A percentile compares a stretch with the other conserved stretches of the same genome.
Conservation (phyloP, 2,797 vertebrate genomes). For the Protosalanx chinensis region DNA sequence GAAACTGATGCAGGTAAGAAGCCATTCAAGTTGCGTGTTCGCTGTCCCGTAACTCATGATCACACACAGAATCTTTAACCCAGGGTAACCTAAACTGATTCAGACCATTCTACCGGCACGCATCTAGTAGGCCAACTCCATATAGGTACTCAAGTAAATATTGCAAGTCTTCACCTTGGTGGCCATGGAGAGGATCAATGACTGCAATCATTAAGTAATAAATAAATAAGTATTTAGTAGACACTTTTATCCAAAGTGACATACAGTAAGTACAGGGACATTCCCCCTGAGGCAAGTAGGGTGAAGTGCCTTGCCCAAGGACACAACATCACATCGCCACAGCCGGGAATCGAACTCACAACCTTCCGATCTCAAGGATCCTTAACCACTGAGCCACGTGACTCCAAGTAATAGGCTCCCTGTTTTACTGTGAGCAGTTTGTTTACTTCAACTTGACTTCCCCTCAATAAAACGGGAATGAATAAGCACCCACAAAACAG, state of each 20-base stretch:
- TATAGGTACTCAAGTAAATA: background rate
- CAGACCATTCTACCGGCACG: background rate
- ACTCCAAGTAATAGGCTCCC: conserved; percentile 36
- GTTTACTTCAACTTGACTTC: conserved; percentile 34
- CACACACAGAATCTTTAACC: background rate
- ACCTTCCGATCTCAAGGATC: too few species aligned
- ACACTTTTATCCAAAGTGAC: too few species aligned
- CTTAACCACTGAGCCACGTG: too few species aligned
- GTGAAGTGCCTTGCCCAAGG: too few species aligned
- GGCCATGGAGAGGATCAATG: conserved; percentile 48
- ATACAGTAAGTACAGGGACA: too few species aligned
- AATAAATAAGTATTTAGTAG: conserved; percentile 34
- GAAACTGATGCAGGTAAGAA: conserved; percentile 90
- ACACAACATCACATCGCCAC: too few species aligned
- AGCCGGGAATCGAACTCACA: too few species aligned
- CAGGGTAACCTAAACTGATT: background rate
- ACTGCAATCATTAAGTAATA: conserved; percentile 44
- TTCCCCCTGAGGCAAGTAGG: too few species aligned
- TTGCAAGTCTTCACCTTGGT: conserved; percentile 18
- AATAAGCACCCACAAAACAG: conserved; percentile 26
- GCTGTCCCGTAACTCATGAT: background rate
- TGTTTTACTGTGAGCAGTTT: conserved; percentile 41
- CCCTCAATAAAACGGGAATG: conserved; percentile 34
- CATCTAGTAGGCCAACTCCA: background rate
- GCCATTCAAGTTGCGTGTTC: background rate